Conservation (phyloP, 2,797 vertebrate species). For the Argya squamiceps region DNA sequence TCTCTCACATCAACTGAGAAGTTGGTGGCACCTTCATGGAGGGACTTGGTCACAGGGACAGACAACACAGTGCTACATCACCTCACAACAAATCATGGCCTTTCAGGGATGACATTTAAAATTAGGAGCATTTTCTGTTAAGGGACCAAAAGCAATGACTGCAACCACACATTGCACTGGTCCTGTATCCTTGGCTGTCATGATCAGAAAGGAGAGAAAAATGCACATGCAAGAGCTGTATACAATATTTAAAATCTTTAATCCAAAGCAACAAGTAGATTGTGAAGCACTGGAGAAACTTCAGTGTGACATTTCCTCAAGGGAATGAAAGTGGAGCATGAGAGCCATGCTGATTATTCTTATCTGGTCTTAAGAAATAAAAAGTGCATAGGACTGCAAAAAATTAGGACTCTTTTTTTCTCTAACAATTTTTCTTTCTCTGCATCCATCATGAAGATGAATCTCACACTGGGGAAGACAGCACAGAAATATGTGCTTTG, state of each 20-base stretch:
- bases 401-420: not conserved
- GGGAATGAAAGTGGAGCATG: not conserved
- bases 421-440: not conserved
- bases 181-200: no score
- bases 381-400: not conserved
- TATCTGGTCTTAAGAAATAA: not conserved
- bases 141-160: not conserved
- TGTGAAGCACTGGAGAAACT: not conserved
- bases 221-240: accelerated
- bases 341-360: not conserved
- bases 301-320: not conserved
- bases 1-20: not conserved
- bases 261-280: not conserved
- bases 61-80: not conserved
- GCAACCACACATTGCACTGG: accelerated
- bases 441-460: not conserved
- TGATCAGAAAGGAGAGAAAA: not conserved
- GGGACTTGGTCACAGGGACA: not conserved
- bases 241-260: not conserved
- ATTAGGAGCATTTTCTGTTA: not conserved
- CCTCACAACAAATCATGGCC: not conserved
- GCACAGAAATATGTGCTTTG: not conserved
- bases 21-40: not conserved
- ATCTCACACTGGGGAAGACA: not conserved
- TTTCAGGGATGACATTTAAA: not conserved